Conservation (phyloP, 2,797 vertebrate species). For the Gallirallus australis region DNA sequence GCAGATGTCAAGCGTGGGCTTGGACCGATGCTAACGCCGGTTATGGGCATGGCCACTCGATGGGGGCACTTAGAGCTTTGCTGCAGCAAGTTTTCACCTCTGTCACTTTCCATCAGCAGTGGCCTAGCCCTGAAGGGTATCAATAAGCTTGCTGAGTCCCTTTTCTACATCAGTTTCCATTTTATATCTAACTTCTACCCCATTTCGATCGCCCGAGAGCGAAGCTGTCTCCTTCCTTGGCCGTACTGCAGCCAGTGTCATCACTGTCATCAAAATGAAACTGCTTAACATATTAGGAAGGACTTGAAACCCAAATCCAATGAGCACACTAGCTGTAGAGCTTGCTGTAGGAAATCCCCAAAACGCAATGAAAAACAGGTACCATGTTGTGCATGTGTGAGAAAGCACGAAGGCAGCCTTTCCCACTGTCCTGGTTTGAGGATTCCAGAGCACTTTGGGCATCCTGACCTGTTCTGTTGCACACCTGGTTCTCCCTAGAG, state of each 20-base stretch:
- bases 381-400: background rate
- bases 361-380: background rate
- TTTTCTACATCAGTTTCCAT: background rate
- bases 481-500: background rate
- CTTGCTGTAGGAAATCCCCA: constrained; percentile 44
- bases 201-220: background rate
- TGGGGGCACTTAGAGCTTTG: background rate
- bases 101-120: background rate
- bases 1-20: background rate
- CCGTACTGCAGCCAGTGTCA: background rate
- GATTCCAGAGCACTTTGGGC: background rate
- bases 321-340: background rate
- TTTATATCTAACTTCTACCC: background rate
- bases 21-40: background rate
- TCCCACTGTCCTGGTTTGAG: background rate
- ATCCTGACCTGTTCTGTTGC: background rate
- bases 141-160: background rate
- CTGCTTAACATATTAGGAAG: background rate
- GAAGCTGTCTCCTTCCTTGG: background rate
- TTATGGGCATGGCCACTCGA: background rate
- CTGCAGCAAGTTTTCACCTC: background rate
- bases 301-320: background rate
- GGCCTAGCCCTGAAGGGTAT: background rate
- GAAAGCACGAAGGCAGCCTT: background rate
- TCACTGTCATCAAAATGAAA: background rate